These are phyloP conservation scores for Minunthozetes semirufus DNA, from an alignment of 2,888 invertebrate genomes.

Conservation along the genomic window DNA sequence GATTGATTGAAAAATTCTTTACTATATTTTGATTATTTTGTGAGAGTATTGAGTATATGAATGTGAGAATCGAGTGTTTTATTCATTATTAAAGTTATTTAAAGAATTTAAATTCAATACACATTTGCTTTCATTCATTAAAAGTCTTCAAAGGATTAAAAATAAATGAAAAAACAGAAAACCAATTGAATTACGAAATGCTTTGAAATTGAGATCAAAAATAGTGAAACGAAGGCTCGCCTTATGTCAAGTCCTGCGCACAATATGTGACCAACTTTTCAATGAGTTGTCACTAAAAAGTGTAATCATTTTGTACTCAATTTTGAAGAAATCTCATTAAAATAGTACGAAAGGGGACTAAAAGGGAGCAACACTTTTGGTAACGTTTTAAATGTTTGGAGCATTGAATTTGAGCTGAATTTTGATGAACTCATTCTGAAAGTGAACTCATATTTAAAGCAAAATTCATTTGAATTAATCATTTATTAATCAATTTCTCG, in stretches of 20 bases:
- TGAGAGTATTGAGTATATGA: no score
- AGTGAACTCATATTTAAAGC: slow-evolving; percentile 3
- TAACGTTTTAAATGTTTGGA: not conserved
- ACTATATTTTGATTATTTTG: no score
- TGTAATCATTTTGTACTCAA: not conserved
- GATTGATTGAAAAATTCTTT: no score
- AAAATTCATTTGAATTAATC: not conserved
- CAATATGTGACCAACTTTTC: not conserved
- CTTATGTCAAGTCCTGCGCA: not conserved
- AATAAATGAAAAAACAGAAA: not conserved
- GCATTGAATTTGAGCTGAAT: slow-evolving; percentile 4
- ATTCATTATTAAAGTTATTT: no score
- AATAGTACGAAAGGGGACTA: not conserved
- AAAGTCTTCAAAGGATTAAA: not conserved
- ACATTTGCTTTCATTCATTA: not conserved
- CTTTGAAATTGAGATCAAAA: no score
- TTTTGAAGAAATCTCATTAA: not conserved
- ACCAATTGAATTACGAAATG: slow-evolving; percentile 3
- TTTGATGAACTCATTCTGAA: slow-evolving; percentile 18
- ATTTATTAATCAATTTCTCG: not conserved
- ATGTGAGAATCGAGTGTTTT: no score
- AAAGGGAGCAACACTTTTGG: not conserved
- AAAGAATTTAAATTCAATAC: no score
- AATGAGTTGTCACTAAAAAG: not conserved
- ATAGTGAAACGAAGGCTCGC: not conserved